Base-by-base conservation (phyloP, 2,888 invertebrate genomes). In the Drosophila villosipedis region DNA sequence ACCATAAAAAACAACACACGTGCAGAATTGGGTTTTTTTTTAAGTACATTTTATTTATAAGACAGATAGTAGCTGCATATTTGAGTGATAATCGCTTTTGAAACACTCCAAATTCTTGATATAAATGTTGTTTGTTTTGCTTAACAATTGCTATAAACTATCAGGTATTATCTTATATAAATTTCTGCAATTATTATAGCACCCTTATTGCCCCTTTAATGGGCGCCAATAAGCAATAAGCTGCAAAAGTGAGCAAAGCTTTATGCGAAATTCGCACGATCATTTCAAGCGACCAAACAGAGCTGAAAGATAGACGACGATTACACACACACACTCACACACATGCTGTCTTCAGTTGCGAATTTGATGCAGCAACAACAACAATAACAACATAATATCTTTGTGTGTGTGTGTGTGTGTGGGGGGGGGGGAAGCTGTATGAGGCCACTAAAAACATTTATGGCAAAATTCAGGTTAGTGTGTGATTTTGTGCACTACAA, bases 381-480 rank as follows among this genome's bases (percentile, higher is more conserved):
- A 43, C 14, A 47, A 22, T 47, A 78, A 76, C 78, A 64, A 54
- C 71, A 75, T 74, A 62, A 58, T 68, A 65, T 75, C 9, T 25
- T 37, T 35, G 16, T 35, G 4, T 35, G 35, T 12, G 37, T 3
- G 37, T 31, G 14, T 16, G 16, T 14, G 37, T 5, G 75, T 59
- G 55, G 16, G n/a, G 41, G 4, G 6, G 16, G 25, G 28, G 76
- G 72, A 62, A 55, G 65, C 73, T 72, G 73, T 37, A 54, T 28
- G 62, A 71, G 61, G 49, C 75, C 66, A 66, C 68, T 72, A 64
- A 75, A 47, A 50, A 76, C 83, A 74, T 83, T 87, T 85, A 81
- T 76, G 82, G 78, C 80, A 75, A 83, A 81, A 87, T 88, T 78
- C 87, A 87, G 87, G 87, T 87, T 87, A 87, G 87, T 87, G 87